A percentile compares a stretch with the other conserved stretches of the same genome.
Evolutionary conservation across 2,888 invertebrate species (phyloP).

Genomic region (Netelia virgata): DNA sequence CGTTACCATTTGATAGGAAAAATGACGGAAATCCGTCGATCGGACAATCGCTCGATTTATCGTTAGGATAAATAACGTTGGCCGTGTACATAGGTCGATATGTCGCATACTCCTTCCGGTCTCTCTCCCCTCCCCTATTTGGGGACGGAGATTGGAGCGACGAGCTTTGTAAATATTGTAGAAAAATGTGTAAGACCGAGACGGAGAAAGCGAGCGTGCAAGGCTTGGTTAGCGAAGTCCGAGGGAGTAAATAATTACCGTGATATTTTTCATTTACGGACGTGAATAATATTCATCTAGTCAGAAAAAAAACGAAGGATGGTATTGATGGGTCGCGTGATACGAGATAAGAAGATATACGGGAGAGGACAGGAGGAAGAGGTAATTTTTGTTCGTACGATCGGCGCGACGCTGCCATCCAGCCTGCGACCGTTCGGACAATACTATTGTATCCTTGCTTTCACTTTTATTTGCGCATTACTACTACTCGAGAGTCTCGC

Average conservation of each 20-base stretch:
- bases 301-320: conserved; percentile 53
- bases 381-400: neutral
- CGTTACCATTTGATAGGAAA: neutral
- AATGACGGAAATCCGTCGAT: conserved; percentile 51
- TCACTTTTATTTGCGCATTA: conserved; percentile 26
- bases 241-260: neutral
- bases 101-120: conserved; percentile 7
- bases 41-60: conserved; percentile 33
- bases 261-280: conserved; percentile 38
- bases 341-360: conserved; percentile 6
- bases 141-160: conserved; percentile 7
- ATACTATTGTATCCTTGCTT: conserved; percentile 37
- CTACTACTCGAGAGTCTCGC: neutral
- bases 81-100: conserved; percentile 59
- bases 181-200: conserved; percentile 39
- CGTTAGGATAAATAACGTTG: conserved; percentile 34
- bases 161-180: conserved; percentile 65
- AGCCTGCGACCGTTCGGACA: neutral
- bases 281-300: conserved; percentile 60
- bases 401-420: no score
- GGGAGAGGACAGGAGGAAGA: neutral
- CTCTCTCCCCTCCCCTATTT: neutral
- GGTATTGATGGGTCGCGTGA: conserved; percentile 6
- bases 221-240: no score
- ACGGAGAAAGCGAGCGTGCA: neutral